Evolutionary conservation across 2,888 invertebrate genomes (phyloP).

Genomic region (Mantis religiosa): DNA sequence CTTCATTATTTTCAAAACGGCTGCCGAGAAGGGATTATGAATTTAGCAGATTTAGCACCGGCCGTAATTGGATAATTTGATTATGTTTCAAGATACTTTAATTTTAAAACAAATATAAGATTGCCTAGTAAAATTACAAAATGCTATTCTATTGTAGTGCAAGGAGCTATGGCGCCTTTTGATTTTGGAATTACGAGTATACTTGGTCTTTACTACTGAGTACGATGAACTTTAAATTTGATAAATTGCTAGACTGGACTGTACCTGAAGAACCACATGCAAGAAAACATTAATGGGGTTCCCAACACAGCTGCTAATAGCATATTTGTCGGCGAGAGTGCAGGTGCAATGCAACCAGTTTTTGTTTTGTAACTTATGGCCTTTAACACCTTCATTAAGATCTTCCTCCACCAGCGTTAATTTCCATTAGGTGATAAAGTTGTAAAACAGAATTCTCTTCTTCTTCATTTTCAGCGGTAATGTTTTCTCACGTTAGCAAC

Average conservation of each 20-base stretch:
- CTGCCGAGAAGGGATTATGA: too few relatives aligned
- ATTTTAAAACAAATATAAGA: too few relatives aligned
- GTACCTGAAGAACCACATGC: not conserved
- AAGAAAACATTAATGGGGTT: not conserved
- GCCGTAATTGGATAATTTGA: too few relatives aligned
- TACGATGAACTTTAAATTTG: not conserved
- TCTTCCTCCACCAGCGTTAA: not conserved
- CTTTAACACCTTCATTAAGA: not conserved
- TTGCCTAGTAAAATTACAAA: too few relatives aligned
- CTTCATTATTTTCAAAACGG: too few relatives aligned
- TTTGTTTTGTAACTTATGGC: not conserved
- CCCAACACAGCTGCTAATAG: not conserved
- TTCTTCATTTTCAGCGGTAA: not conserved
- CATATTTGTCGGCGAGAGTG: not conserved
- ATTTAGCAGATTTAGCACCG: too few relatives aligned
- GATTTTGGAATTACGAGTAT: too few relatives aligned
- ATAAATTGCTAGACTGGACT: not conserved
- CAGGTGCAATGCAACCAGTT: not conserved
- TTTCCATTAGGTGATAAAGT: not conserved
- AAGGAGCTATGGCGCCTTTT: too few relatives aligned
- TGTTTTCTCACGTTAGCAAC: not conserved
- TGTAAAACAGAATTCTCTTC: not conserved
- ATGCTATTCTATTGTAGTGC: too few relatives aligned
- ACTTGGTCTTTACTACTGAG: too few relatives aligned
- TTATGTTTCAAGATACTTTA: too few relatives aligned